These are phyloP conservation scores for Pao palembangensis DNA, from an alignment of 2,113 vertebrate genomes.

Conservation along the genomic window DNA sequence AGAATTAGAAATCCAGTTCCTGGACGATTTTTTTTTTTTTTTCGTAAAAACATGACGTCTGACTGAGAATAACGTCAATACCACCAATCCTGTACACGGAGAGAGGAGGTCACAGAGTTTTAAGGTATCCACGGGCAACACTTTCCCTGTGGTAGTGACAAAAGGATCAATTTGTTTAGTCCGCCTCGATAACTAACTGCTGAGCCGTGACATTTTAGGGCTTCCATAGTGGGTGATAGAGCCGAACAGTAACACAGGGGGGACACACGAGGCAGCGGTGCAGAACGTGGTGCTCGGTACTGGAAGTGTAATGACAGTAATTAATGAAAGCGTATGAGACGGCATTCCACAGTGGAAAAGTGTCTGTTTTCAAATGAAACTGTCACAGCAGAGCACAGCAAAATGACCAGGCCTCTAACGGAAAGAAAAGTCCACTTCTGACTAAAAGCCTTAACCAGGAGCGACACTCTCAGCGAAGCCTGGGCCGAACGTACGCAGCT, in stretches of 20 bases:
- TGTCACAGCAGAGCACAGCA: not conserved
- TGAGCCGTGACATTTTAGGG: slow-evolving; percentile 45
- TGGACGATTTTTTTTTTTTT: too few species aligned
- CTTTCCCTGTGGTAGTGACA: slow-evolving; percentile 19
- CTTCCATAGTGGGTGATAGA: slow-evolving; percentile 23
- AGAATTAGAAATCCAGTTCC: too few species aligned
- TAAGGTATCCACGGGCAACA: not conserved
- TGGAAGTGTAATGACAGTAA: not conserved
- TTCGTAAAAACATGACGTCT: too few species aligned
- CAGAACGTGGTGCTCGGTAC: not conserved
- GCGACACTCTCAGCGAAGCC: not conserved
- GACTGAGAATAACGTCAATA: too few species aligned
- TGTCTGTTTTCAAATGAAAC: too few species aligned
- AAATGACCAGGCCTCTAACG: slow-evolving; percentile 2
- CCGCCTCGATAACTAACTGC: slow-evolving; percentile 45
- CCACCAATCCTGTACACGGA: too few species aligned
- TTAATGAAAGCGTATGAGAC: not conserved
- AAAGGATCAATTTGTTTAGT: slow-evolving; percentile 35
- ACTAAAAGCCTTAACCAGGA: slow-evolving; percentile 13
- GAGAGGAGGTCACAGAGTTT: too few species aligned
- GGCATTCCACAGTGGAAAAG: not conserved
- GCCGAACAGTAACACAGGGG: not conserved
- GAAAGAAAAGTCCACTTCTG: not conserved
- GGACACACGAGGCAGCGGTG: not conserved
- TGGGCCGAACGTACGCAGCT: not conserved